Evolutionary conservation across 2,888 invertebrate species (phyloP), one percentile per base, ranked within the genome.

Genomic region (Sminthurinus aureus): DNA sequence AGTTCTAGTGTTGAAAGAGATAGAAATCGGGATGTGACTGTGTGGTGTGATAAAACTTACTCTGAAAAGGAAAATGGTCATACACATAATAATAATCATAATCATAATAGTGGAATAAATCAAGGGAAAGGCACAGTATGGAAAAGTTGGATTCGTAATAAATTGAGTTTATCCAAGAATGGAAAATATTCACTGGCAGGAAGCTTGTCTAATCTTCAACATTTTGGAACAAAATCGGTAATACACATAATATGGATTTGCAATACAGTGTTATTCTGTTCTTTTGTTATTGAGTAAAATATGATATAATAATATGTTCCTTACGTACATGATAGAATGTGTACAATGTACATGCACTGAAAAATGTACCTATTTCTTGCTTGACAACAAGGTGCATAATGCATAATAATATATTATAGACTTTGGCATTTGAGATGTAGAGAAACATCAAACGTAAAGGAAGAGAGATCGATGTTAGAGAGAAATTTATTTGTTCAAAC

Each of bases 121-220:
- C 87, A 86, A 76, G 87, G 87, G 51, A 86, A 87, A 81, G 85
- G 86, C 12, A 88, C 85, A 24, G 84, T 88, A 71, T 87, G 86
- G 85, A 88, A 88, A 83, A 86, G 86, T 79, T 88, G 88, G 88
- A 86, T 88, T 58, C 81, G 87, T 38, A 88, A 87, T 81, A 88
- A 88, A 79, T 83, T 88, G n/a, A 87, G 86, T 83, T 84, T 88
- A 80, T 86, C 83, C 20, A 86, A 86, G 51, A 87, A 88, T 86
- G 88, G 88, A 71, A 88, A 88, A 80, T 88, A 88, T 77, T 85
- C 86, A 11, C 84, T 88, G 13, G 88, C 87, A 83, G 88, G 87
- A 24, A 86, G 85, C 76, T 83, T 84, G 73, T 66, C 77, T 20
- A 84, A 84, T 79, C 82, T 87, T 66, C 86, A 86, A 66, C 88